Conservation (phyloP, 2,888 invertebrate species). For the Diarsia mendica region DNA sequence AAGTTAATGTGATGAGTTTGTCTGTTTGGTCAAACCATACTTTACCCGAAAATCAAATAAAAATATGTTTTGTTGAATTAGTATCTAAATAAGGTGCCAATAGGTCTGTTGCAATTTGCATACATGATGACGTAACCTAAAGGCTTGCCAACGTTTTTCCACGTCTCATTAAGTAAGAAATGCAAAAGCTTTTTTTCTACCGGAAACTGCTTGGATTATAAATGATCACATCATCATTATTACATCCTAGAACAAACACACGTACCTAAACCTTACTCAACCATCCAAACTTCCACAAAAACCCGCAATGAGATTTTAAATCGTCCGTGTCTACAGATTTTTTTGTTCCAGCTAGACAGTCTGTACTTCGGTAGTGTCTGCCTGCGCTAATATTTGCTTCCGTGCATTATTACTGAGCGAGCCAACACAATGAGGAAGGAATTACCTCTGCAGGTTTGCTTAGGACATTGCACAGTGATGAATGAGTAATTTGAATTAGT, state of each 20-base stretch:
- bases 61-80: too few relatives aligned
- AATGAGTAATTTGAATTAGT: conserved; percentile 52
- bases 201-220: too few relatives aligned
- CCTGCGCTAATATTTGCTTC: conserved; percentile 87
- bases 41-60: too few relatives aligned
- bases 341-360: conserved; percentile 77
- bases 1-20: too few relatives aligned
- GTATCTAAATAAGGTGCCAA: too few relatives aligned
- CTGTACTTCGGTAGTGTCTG: conserved; percentile 76
- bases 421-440: conserved; percentile 81
- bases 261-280: not conserved
- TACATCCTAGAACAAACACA: not conserved
- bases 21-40: too few relatives aligned
- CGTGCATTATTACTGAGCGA: conserved; percentile 86
- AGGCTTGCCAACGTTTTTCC: conserved; percentile 84
- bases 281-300: conserved; percentile 13
- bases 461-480: conserved; percentile 46
- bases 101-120: conserved; percentile 72
- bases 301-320: conserved; percentile 70
- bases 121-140: conserved; percentile 85
- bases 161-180: conserved; percentile 77
- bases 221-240: too few relatives aligned
- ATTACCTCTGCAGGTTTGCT: conserved; percentile 74
- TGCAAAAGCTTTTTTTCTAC: conserved; percentile 42
- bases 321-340: conserved; percentile 72